Evolutionary conservation across 2,888 invertebrate genomes (phyloP).

Genomic region (Cephus sareptanus): DNA sequence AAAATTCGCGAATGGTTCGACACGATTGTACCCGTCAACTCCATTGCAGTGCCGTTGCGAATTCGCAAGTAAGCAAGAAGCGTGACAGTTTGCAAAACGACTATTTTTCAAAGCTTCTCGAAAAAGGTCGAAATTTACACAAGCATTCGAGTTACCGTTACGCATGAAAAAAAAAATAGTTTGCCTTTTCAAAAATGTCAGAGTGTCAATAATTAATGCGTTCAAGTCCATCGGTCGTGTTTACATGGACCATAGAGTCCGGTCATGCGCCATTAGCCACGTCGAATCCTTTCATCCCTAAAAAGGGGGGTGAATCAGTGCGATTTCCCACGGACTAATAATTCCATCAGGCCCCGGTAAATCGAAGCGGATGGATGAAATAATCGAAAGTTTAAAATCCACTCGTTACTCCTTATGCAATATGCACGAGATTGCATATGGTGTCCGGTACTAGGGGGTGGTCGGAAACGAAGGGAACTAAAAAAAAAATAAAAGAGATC

Average conservation of each 20-base stretch:
- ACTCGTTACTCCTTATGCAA: neutral
- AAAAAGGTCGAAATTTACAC: neutral
- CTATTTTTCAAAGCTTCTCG: neutral
- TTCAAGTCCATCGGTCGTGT: conserved; percentile 3
- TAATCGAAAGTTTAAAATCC: neutral
- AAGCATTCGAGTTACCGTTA: neutral
- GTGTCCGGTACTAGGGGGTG: neutral
- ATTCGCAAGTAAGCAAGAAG: neutral
- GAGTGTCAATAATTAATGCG: neutral
- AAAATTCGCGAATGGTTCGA: neutral
- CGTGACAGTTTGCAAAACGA: neutral
- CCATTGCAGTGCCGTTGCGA: neutral
- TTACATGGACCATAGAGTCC: conserved; percentile 19
- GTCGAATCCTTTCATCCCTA: conserved; percentile 24
- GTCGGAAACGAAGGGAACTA: neutral
- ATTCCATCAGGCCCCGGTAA: neutral
- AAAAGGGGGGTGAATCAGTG: conserved; percentile 25
- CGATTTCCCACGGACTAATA: conserved; percentile 14
- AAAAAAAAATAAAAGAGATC: neutral
- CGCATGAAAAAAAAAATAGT: too few relatives aligned
- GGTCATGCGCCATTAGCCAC: conserved; percentile 33
- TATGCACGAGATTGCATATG: neutral
- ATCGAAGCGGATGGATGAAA: neutral
- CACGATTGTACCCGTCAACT: neutral
- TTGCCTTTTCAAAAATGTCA: neutral